Evolutionary conservation across 2,797 vertebrate genomes (phyloP).

Genomic region (Ataeniobius toweri): DNA sequence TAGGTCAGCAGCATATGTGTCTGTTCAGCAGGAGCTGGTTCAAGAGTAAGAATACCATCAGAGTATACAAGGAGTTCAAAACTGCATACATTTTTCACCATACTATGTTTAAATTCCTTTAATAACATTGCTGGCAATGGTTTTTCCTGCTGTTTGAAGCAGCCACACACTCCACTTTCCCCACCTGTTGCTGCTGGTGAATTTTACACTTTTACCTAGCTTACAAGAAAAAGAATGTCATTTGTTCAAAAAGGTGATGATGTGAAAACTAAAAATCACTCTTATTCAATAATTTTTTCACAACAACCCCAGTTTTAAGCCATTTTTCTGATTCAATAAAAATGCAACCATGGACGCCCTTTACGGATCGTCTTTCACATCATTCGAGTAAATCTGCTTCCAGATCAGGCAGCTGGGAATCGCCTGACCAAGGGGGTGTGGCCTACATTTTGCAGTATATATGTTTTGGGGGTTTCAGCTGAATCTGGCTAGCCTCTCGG

Average conservation of each 20-base stretch:
- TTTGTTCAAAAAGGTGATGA: background rate
- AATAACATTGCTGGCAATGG: background rate
- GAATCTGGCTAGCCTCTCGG: background rate
- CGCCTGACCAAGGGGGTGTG: background rate
- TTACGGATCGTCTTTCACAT: background rate
- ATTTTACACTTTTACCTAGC: background rate
- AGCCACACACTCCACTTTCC: background rate
- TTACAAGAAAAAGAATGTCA: background rate
- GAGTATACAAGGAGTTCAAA: background rate
- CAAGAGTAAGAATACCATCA: background rate
- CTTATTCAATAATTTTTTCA: too few species aligned
- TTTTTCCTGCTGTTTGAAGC: background rate
- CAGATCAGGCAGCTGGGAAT: background rate
- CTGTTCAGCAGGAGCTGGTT: conserved; percentile 13
- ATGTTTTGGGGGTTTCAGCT: background rate
- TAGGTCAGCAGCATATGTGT: conserved; percentile 34
- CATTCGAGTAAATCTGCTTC: background rate
- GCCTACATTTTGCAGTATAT: background rate
- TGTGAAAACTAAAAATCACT: too few species aligned
- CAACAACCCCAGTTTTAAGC: too few species aligned
- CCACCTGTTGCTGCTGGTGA: background rate
- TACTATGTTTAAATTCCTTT: background rate
- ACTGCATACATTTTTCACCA: background rate
- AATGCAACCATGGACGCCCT: too few species aligned
- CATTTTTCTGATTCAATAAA: too few species aligned